These are phyloP conservation scores for Glaucomys volans DNA, from an alignment of 2,113 vertebrate genomes.

Conservation along the genomic window DNA sequence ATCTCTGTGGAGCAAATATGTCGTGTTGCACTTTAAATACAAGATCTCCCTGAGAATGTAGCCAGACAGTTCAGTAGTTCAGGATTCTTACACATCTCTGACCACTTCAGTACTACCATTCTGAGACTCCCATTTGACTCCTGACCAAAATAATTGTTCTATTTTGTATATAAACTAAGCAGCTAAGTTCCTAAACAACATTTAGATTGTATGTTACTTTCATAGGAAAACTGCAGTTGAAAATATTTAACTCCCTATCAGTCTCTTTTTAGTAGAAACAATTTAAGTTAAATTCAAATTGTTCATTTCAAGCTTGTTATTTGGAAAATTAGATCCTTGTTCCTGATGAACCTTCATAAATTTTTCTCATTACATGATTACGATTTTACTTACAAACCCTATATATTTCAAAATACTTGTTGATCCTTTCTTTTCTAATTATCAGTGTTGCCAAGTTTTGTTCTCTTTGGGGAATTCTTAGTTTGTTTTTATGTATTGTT, in stretches of 20 bases:
- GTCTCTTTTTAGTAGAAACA: slow-evolving; percentile 39
- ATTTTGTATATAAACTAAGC: background rate
- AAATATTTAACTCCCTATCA: background rate
- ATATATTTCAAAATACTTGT: slow-evolving; percentile 49
- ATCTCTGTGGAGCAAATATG: background rate
- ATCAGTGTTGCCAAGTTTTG: background rate
- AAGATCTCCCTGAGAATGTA: background rate
- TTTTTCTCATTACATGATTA: background rate
- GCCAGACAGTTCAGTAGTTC: background rate
- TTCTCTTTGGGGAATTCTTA: slow-evolving; percentile 32
- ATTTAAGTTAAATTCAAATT: slow-evolving; percentile 31
- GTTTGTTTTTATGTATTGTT: slow-evolving; percentile 41
- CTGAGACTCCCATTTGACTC: slow-evolving; percentile 16
- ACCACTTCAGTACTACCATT: background rate
- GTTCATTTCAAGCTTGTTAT: background rate
- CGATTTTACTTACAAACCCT: slow-evolving; percentile 15
- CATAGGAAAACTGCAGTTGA: background rate
- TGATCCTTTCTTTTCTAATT: slow-evolving; percentile 15
- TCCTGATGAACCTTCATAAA: slow-evolving; percentile 10
- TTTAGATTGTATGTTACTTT: slow-evolving; percentile 28
- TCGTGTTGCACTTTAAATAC: background rate
- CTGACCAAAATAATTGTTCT: slow-evolving; percentile 34
- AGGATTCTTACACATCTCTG: background rate
- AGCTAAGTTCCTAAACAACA: background rate
- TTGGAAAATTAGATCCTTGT: background rate